Evolutionary conservation across 2,888 invertebrate genomes (phyloP).

Genomic region (Calephelis perditalis): DNA sequence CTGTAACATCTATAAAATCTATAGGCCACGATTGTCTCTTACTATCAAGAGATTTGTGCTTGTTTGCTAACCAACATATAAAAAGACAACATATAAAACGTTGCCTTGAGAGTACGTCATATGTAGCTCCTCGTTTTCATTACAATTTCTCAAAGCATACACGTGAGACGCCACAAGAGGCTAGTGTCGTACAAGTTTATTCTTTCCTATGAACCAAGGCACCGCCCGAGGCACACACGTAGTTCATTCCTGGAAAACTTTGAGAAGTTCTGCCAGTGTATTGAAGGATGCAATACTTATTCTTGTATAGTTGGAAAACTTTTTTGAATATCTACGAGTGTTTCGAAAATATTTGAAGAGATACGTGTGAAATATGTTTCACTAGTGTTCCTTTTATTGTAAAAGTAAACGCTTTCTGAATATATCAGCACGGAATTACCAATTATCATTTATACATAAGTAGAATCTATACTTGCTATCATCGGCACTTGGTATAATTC

Average conservation of each 20-base stretch:
- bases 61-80: no score
- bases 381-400: neutral
- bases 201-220: slow-evolving; percentile 6
- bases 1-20: no score
- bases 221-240: slow-evolving; percentile 1
- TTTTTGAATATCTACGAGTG: slow-evolving; percentile 5
- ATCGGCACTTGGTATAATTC: no score
- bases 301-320: slow-evolving; percentile 4
- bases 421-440: no score
- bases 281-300: slow-evolving; percentile 7
- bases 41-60: no score
- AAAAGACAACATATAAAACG: no score
- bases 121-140: neutral
- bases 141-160: neutral
- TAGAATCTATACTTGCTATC: no score
- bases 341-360: neutral
- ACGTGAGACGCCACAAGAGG: neutral
- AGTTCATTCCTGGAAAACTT: slow-evolving; percentile 4
- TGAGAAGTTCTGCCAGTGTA: slow-evolving; percentile 4
- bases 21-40: no score
- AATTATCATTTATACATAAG: no score
- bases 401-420: neutral
- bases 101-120: no score
- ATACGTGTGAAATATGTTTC: neutral
- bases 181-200: slow-evolving; percentile 7